phyloP scores from a whole-genome alignment of 2,113 vertebrate species.

The Odocoileus hemionus region DNA sequence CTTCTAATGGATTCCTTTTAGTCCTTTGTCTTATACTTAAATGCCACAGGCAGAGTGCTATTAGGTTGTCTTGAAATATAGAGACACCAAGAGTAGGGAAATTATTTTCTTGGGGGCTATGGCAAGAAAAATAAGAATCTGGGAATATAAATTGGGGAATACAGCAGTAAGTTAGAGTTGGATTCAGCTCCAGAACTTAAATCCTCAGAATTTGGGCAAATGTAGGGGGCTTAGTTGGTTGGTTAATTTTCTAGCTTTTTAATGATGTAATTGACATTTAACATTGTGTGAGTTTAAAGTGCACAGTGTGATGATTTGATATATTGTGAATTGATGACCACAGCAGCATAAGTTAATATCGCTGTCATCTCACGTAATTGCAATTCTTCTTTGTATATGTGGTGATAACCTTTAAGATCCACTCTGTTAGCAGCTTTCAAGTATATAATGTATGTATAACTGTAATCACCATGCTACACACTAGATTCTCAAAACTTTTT shows the following conservation, averaged over 20 bases:
- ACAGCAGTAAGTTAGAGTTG: not conserved
- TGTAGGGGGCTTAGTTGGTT: no score
- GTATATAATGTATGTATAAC: no score
- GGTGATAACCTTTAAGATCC: not conserved
- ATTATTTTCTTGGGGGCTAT: not conserved
- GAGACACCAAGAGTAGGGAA: no score
- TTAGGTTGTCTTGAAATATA: not conserved
- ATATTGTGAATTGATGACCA: not conserved
- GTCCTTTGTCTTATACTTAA: not conserved
- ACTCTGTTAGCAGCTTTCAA: not conserved
- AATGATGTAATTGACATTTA: not conserved
- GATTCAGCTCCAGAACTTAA: not conserved
- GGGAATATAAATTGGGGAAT: not conserved
- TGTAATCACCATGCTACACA: not conserved
- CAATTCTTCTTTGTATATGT: not conserved
- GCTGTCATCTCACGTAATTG: not conserved
- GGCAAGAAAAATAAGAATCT: not conserved
- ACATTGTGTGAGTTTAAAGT: not conserved
- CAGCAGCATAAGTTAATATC: no score
- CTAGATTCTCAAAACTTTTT: not conserved
- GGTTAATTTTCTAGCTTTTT: no score
- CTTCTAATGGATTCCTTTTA: no score
- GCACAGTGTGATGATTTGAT: no score
- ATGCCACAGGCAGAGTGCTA: not conserved
- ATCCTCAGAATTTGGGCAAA: not conserved